phyloP scores from a whole-genome alignment of 2,888 invertebrate genomes.

The Plebejus melissa region DNA sequence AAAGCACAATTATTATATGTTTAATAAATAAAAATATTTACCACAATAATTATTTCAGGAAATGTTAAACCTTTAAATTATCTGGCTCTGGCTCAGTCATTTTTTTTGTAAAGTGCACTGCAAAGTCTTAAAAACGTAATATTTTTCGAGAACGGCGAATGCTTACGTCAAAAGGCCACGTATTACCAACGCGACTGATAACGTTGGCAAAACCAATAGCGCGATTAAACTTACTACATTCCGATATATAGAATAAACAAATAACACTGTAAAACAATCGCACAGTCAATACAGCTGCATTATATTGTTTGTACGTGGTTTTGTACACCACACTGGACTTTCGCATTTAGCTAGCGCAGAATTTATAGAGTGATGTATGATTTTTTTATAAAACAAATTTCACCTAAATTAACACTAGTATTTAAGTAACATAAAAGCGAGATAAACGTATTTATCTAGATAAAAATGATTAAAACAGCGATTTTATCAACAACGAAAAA shows the following conservation, averaged over 20 bases:
- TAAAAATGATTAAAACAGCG: not conserved
- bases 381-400: not conserved
- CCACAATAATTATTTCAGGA: not conserved
- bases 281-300: conserved; percentile 28
- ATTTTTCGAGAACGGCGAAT: conserved; percentile 19
- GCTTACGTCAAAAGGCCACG: conserved; percentile 62
- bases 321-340: not conserved
- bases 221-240: conserved; percentile 26
- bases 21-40: not conserved
- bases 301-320: conserved; percentile 7
- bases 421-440: not conserved
- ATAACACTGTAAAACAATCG: conserved; percentile 30
- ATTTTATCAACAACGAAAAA: not conserved
- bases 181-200: conserved; percentile 61
- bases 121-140: not conserved
- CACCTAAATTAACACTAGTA: not conserved
- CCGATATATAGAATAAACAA: conserved; percentile 29
- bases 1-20: conserved; percentile 44
- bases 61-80: not conserved
- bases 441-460: not conserved
- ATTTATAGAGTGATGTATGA: not conserved
- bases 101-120: not conserved
- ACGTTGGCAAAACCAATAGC: conserved; percentile 46
- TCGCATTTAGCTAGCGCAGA: not conserved
- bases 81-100: conserved; percentile 19